A percentile compares a stretch with the other conserved stretches of the same genome.
Conservation (phyloP, 2,888 invertebrate genomes). For the Sipunculus nudus region DNA sequence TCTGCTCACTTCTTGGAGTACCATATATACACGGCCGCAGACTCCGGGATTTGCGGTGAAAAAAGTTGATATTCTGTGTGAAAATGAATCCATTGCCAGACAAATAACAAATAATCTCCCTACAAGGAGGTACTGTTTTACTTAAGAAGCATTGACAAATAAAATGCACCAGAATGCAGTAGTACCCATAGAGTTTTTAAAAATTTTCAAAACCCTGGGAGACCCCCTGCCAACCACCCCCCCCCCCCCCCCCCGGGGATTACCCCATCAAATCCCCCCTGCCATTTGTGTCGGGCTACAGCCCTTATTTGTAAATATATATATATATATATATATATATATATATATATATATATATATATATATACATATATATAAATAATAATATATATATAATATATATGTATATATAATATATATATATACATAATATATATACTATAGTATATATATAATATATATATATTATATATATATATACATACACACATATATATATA, state of each 20-base stretch:
- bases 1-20: no score
- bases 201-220: not conserved
- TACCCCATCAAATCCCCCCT: slow-evolving; percentile 1
- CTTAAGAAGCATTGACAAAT: no score
- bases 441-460: not conserved
- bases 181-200: no score
- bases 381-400: slow-evolving; percentile 19
- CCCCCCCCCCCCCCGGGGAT: slow-evolving; percentile 1
- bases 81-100: no score
- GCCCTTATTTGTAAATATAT: not conserved
- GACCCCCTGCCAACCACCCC: not conserved
- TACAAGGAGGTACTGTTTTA: no score
- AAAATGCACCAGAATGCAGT: no score
- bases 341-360: not conserved
- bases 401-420: not conserved
- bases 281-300: slow-evolving; percentile 5
- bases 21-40: no score
- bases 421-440: not conserved
- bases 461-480: not conserved
- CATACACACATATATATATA: slow-evolving; percentile 26
- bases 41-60: no score
- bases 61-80: no score
- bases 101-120: no score
- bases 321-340: slow-evolving; percentile 3
- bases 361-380: slow-evolving; percentile 15